Evolutionary conservation across 2,113 vertebrate species (phyloP).

Genomic region (Sander vitreus): DNA sequence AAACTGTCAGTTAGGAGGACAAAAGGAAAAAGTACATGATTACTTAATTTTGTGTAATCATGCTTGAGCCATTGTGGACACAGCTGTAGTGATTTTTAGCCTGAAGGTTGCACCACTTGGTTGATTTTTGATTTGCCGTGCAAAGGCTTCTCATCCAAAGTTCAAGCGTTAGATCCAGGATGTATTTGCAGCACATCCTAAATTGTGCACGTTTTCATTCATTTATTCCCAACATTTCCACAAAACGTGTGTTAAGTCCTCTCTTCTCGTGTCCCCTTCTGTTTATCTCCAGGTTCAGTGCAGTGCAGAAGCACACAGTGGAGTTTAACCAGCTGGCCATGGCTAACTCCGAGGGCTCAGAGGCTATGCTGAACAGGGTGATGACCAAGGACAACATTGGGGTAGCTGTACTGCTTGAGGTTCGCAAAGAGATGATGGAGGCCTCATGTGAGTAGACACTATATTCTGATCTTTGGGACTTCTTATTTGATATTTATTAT

Average conservation of each 20-base stretch:
- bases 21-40: background rate
- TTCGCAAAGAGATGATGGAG: conserved; percentile 96
- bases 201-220: background rate
- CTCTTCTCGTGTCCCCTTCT: background rate
- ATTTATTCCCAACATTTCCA: background rate
- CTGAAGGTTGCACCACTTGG: background rate
- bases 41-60: background rate
- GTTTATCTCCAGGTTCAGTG: conserved; percentile 88
- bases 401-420: conserved; percentile 93
- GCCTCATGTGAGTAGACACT: conserved; percentile 88
- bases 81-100: background rate
- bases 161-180: background rate
- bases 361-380: conserved; percentile 98
- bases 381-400: conserved; percentile 99
- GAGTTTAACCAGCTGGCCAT: conserved; percentile 99
- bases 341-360: conserved; percentile 98
- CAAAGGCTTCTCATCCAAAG: background rate
- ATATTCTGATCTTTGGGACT: background rate
- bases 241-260: background rate
- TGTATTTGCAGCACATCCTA: background rate
- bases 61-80: background rate
- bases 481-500: background rate
- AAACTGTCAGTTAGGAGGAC: background rate
- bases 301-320: conserved; percentile 98
- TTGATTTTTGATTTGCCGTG: background rate